These are phyloP conservation scores for Falco biarmicus DNA, from an alignment of 2,797 vertebrate species.

Conservation along the genomic window DNA sequence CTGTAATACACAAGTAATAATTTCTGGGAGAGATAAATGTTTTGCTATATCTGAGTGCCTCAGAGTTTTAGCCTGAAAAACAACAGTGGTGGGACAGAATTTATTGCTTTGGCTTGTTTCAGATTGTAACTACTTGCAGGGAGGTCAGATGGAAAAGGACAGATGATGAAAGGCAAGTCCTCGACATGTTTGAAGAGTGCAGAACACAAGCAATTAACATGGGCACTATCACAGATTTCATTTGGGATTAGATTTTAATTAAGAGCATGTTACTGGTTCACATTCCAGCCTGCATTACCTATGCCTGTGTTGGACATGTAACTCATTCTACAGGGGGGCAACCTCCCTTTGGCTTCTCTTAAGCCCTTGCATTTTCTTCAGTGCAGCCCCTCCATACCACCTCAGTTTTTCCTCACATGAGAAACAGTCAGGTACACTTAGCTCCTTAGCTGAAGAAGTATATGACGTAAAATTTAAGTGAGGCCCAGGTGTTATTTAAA, in stretches of 20 bases:
- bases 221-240: background rate
- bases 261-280: background rate
- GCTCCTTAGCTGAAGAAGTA: background rate
- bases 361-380: background rate
- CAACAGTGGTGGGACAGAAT: background rate
- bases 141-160: background rate
- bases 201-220: background rate
- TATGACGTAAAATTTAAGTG: background rate
- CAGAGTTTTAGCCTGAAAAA: background rate
- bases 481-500: background rate
- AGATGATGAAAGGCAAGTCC: background rate
- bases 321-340: background rate
- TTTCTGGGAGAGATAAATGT: constrained; percentile 16
- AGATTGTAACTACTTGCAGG: background rate
- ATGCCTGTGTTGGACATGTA: background rate
- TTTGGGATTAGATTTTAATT: background rate
- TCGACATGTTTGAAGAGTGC: fast-evolving
- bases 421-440: background rate
- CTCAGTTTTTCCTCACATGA: background rate
- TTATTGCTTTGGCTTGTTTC: background rate
- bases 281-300: fast-evolving
- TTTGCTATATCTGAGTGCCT: background rate
- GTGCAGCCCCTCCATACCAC: background rate
- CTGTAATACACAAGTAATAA: background rate
- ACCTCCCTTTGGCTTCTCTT: background rate